phyloP scores from a whole-genome alignment of 2,113 vertebrate genomes.

The Atractosteus spatula region DNA sequence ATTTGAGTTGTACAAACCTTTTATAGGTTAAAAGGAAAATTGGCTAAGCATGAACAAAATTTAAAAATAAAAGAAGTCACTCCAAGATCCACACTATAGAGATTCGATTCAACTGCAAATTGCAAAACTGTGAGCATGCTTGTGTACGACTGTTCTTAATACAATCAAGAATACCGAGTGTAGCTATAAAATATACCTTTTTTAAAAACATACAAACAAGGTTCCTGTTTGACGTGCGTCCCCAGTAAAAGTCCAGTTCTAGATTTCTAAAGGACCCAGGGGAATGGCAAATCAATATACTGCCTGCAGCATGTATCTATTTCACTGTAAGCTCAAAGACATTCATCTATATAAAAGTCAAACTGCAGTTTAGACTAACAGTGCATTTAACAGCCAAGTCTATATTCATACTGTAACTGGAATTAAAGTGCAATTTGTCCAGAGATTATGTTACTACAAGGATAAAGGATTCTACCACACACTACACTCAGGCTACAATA shows the following conservation, averaged over 20 bases:
- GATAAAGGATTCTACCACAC: conserved; percentile 30
- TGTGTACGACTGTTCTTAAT: no score
- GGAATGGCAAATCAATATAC: conserved; percentile 72
- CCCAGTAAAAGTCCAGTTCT: conserved; percentile 35
- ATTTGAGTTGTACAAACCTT: no score
- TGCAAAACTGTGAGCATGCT: no score
- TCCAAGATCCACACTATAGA: no score
- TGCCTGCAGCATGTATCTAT: conserved; percentile 63
- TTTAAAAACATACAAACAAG: neutral
- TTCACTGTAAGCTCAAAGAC: conserved; percentile 63
- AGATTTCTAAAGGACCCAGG: conserved; percentile 56
- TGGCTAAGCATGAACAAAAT: no score
- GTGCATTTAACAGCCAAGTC: conserved; percentile 70
- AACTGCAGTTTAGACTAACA: conserved; percentile 72
- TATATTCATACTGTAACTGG: conserved; percentile 64
- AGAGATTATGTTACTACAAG: conserved; percentile 68
- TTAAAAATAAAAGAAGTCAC: no score
- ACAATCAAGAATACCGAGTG: no score
- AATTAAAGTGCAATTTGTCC: conserved; percentile 81
- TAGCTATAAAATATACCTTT: no score
- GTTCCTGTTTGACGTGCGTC: neutral
- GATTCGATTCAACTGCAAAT: no score
- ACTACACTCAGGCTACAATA: no score
- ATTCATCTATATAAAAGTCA: conserved; percentile 80
- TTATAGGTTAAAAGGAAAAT: no score